phyloP scores from a whole-genome alignment of 1,140 invertebrate genomes.

The Berghia stephanieae region DNA sequence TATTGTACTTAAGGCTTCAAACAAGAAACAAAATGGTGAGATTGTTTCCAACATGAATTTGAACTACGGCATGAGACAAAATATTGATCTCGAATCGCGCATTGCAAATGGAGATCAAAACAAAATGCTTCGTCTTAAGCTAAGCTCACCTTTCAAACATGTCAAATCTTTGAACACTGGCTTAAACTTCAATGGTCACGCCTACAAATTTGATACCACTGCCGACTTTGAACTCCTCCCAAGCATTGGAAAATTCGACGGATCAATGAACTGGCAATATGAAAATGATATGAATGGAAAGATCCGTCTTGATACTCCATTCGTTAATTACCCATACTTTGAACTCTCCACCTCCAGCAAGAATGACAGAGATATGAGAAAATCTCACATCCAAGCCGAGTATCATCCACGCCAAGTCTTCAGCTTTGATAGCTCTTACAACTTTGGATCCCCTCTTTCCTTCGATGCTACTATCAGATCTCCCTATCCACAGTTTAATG shows the following conservation, averaged over 20 bases:
- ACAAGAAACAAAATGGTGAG: slow-evolving; percentile 21
- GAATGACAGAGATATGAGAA: not conserved
- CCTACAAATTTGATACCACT: not conserved
- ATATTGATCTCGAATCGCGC: slow-evolving; percentile 16
- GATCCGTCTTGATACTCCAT: slow-evolving; percentile 29
- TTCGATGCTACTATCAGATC: slow-evolving; percentile 15
- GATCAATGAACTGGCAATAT: slow-evolving; percentile 8
- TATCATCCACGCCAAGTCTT: slow-evolving; percentile 18
- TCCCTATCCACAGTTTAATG: slow-evolving; percentile 1
- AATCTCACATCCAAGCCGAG: slow-evolving; percentile 21
- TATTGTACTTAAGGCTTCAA: slow-evolving; percentile 25
- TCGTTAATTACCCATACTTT: not conserved
- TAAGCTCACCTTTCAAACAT: slow-evolving; percentile 29
- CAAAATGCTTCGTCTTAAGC: slow-evolving; percentile 17
- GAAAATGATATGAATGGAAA: slow-evolving; percentile 3
- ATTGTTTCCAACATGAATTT: slow-evolving; percentile 17
- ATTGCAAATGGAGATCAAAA: not conserved
- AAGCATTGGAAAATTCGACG: not conserved
- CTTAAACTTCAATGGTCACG: slow-evolving; percentile 17
- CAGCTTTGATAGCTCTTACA: slow-evolving; percentile 19
- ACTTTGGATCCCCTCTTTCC: slow-evolving; percentile 8
- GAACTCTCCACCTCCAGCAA: slow-evolving; percentile 20
- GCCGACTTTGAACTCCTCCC: slow-evolving; percentile 3
- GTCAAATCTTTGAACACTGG: slow-evolving; percentile 34
- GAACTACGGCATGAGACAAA: slow-evolving; percentile 31